A percentile compares a stretch with the other conserved stretches of the same genome.
These are phyloP conservation scores for Synanceia verrucosa DNA, from an alignment of 2,797 vertebrate species.

Conservation along the genomic window DNA sequence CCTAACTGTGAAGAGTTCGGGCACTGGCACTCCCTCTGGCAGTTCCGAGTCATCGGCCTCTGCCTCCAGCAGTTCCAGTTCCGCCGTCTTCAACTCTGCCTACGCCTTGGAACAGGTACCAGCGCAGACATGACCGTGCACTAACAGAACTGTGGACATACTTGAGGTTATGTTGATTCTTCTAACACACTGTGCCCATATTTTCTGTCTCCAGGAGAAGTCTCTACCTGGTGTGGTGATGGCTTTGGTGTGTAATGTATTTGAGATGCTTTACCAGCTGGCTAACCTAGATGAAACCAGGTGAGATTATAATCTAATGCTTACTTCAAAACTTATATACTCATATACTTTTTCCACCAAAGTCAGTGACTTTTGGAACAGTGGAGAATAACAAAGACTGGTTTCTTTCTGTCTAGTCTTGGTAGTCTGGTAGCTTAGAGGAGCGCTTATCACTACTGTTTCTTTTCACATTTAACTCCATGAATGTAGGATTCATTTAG, in stretches of 20 bases:
- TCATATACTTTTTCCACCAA: no score
- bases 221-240: conserved; percentile 98
- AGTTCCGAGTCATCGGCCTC: conserved; percentile 94
- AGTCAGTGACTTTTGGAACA: no score
- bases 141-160: not conserved
- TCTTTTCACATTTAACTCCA: no score
- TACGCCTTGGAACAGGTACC: conserved; percentile 97
- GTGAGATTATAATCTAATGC: no score
- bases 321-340: no score
- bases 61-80: conserved; percentile 91
- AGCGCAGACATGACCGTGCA: not conserved
- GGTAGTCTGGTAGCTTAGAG: no score
- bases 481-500: no score
- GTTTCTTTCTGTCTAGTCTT: no score
- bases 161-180: not conserved
- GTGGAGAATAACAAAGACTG: no score
- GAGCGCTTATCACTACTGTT: no score
- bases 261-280: conserved; percentile 99
- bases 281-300: conserved; percentile 97
- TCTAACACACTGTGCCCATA: not conserved
- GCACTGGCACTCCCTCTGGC: conserved; percentile 95
- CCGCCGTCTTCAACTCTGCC: conserved; percentile 90
- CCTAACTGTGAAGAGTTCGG: conserved; percentile 95
- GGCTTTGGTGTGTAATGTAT: conserved; percentile 98
- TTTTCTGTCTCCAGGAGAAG: conserved; percentile 88